These are phyloP conservation scores for Tonatia bakeri DNA, from an alignment of 2,113 vertebrate species.

Conservation along the genomic window DNA sequence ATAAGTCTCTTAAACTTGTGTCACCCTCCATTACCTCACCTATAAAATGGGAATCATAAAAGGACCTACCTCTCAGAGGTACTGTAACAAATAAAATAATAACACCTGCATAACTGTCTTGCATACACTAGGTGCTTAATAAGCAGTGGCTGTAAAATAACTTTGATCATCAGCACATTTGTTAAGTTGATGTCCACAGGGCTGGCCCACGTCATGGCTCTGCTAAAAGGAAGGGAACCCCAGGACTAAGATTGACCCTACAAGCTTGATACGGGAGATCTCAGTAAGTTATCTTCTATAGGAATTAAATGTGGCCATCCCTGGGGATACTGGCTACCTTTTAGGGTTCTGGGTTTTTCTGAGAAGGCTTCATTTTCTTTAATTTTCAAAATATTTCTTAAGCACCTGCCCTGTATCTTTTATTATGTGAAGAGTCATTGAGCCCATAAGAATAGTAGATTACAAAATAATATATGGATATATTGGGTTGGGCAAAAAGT, in stretches of 20 bases:
- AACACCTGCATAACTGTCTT: not conserved
- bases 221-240: not conserved
- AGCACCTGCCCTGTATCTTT: not conserved
- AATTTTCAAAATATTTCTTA: conserved; percentile 36
- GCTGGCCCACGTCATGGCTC: not conserved
- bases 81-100: conserved; percentile 18
- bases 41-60: conserved; percentile 26
- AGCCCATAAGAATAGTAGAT: not conserved
- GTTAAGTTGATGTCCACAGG: not conserved
- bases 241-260: not conserved
- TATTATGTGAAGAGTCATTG: not conserved
- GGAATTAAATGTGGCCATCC: not conserved
- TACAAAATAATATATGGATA: conserved; percentile 18
- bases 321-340: not conserved
- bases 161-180: not conserved
- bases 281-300: conserved; percentile 11
- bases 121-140: not conserved
- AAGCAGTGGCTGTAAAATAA: not conserved
- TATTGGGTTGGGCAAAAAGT: too few species aligned
- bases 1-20: not conserved
- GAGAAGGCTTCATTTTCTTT: conserved; percentile 2
- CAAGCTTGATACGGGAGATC: not conserved
- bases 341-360: not conserved
- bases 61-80: not conserved
- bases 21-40: not conserved